phyloP scores from a whole-genome alignment of 2,888 invertebrate genomes.

The Agrochola circellaris region DNA sequence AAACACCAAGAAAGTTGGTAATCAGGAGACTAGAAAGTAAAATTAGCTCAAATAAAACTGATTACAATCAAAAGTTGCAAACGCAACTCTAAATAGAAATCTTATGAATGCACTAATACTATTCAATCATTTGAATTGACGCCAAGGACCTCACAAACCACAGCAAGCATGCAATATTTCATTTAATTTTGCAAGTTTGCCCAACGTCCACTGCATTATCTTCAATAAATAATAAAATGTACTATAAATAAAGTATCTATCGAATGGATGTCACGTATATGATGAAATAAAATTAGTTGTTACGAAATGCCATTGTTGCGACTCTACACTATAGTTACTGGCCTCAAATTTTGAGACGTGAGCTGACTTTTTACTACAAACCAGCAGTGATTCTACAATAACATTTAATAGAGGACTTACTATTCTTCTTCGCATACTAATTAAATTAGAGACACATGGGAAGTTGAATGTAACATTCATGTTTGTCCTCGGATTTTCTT shows the following conservation, averaged over 20 bases:
- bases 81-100: slow-evolving; percentile 33
- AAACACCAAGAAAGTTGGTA: background rate
- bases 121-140: slow-evolving; percentile 42
- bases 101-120: slow-evolving; percentile 20
- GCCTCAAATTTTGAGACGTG: slow-evolving; percentile 78
- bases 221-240: slow-evolving; percentile 58
- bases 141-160: slow-evolving; percentile 27
- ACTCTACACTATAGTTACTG: slow-evolving; percentile 67
- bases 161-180: slow-evolving; percentile 43
- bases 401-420: slow-evolving; percentile 37
- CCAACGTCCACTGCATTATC: slow-evolving; percentile 50
- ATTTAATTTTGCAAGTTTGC: slow-evolving; percentile 60
- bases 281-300: slow-evolving; percentile 76
- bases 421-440: slow-evolving; percentile 29
- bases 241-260: slow-evolving; percentile 62
- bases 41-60: background rate
- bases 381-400: slow-evolving; percentile 28
- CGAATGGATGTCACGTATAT: slow-evolving; percentile 74
- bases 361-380: slow-evolving; percentile 66
- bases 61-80: slow-evolving; percentile 10
- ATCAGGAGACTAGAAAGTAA: background rate
- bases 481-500: slow-evolving; percentile 12
- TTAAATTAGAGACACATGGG: slow-evolving; percentile 32
- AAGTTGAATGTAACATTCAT: slow-evolving; percentile 39
- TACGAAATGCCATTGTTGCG: slow-evolving; percentile 76